Conservation (phyloP, 2,797 vertebrate species). For the Parauchenoglanis ngamensis region DNA sequence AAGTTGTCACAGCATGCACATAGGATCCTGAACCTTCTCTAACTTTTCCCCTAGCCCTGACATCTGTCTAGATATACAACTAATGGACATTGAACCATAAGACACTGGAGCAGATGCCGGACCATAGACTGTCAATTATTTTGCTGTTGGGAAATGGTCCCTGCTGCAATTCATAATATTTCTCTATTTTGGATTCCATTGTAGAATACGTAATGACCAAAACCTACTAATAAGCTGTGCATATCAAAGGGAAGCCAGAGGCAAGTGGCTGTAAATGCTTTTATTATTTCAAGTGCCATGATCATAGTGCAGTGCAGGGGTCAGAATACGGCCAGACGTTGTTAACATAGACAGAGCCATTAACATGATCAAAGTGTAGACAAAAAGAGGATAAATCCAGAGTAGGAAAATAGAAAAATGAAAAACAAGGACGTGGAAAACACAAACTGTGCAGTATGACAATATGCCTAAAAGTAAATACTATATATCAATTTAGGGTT, state of each 20-base stretch:
- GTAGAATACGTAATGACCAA: background rate
- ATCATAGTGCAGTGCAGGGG: slow-evolving; percentile 12
- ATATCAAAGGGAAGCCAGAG: slow-evolving; percentile 15
- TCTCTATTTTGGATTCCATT: background rate
- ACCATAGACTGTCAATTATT: slow-evolving; percentile 12
- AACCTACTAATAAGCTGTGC: slow-evolving; percentile 7
- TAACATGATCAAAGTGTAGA: background rate
- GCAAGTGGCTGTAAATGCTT: slow-evolving; percentile 15
- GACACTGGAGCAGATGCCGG: background rate
- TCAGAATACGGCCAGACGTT: background rate
- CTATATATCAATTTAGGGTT: background rate
- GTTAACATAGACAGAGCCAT: background rate
- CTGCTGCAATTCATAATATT: background rate
- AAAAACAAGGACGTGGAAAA: background rate
- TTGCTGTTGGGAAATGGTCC: background rate
- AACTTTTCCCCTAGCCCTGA: background rate
- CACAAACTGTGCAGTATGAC: background rate
- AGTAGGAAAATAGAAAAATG: background rate
- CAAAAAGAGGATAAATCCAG: background rate
- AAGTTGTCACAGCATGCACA: slow-evolving; percentile 37
- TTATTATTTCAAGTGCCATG: slow-evolving; percentile 24
- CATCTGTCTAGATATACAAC: background rate
- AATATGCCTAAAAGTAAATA: background rate
- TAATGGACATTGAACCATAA: background rate
- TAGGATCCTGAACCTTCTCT: slow-evolving; percentile 16